These are phyloP conservation scores for Dolomedes plantarius DNA, from an alignment of 2,888 invertebrate species.

Conservation along the genomic window DNA sequence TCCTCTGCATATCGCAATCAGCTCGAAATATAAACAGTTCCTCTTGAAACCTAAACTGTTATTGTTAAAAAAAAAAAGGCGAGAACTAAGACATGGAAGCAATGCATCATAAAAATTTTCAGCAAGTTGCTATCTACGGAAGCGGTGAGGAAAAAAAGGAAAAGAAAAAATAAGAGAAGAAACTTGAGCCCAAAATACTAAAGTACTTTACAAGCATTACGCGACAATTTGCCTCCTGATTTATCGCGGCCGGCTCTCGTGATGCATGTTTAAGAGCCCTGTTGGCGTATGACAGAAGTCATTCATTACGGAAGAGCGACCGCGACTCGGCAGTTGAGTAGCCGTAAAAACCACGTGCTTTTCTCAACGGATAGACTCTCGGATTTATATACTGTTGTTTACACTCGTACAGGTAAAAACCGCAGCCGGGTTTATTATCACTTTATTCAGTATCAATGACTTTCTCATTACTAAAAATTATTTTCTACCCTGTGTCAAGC, in stretches of 20 bases:
- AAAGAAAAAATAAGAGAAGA: too few relatives aligned
- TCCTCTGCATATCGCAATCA: too few relatives aligned
- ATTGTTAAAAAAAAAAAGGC: too few relatives aligned
- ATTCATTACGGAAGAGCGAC: background rate
- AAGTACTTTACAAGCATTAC: slow-evolving; percentile 2
- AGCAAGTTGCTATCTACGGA: background rate
- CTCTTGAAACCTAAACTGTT: too few relatives aligned
- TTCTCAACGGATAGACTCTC: too few relatives aligned
- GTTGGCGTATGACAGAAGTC: background rate
- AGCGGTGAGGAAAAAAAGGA: background rate
- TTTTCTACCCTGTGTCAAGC: too few relatives aligned
- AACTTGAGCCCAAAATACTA: background rate
- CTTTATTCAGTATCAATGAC: too few relatives aligned
- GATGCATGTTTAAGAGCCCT: slow-evolving; percentile 21
- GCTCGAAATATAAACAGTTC: too few relatives aligned
- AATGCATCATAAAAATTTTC: background rate
- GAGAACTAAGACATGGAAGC: background rate
- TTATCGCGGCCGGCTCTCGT: slow-evolving; percentile 9
- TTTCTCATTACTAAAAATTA: too few relatives aligned
- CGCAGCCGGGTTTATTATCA: too few relatives aligned
- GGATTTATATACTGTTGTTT: too few relatives aligned
- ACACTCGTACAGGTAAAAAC: too few relatives aligned
- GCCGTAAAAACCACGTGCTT: background rate
- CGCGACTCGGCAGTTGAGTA: background rate
- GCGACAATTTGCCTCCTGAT: slow-evolving; percentile 24